Evolutionary conservation across 23 tunicate species (phyloP).

Genomic region (Clavelina lepadiformis): DNA sequence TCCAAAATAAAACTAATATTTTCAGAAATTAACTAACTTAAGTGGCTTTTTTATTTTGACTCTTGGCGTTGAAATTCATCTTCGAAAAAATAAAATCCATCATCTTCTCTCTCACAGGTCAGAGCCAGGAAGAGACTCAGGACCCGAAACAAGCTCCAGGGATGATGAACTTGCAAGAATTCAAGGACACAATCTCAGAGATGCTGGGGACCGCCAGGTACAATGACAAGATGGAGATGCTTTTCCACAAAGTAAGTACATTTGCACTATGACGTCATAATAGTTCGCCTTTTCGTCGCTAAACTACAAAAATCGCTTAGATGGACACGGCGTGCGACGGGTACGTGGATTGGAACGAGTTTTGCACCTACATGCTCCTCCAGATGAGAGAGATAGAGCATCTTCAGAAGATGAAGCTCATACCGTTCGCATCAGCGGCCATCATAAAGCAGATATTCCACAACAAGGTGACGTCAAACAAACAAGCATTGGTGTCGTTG

Average conservation of each 20-base stretch:
- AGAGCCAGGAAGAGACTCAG: background rate
- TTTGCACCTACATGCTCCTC: constrained; percentile 90
- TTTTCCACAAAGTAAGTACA: constrained; percentile 75
- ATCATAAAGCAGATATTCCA: constrained; percentile 68
- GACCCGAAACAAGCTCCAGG: constrained; percentile 50
- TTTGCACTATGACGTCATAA: too few species aligned
- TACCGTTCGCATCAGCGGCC: constrained; percentile 63
- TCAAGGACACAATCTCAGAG: constrained; percentile 54
- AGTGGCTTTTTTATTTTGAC: too few species aligned
- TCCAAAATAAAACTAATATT: too few species aligned
- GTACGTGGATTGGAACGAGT: constrained; percentile 93
- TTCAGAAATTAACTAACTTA: too few species aligned
- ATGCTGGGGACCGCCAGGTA: constrained; percentile 85
- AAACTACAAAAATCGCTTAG: too few species aligned
- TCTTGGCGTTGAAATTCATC: too few species aligned
- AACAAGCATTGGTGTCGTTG: too few species aligned
- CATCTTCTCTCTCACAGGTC: too few species aligned
- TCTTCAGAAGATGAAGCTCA: constrained; percentile 30
- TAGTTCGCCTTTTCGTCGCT: too few species aligned
- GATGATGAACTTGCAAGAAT: constrained; percentile 81
- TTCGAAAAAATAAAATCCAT: too few species aligned
- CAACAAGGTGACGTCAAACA: constrained; percentile 94
- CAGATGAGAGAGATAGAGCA: constrained; percentile 90
- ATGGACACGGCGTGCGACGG: constrained; percentile 92
- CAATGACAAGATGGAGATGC: constrained; percentile 94